Evolutionary conservation across 2,888 invertebrate genomes (phyloP).

Genomic region (Amphipyra berbera): DNA sequence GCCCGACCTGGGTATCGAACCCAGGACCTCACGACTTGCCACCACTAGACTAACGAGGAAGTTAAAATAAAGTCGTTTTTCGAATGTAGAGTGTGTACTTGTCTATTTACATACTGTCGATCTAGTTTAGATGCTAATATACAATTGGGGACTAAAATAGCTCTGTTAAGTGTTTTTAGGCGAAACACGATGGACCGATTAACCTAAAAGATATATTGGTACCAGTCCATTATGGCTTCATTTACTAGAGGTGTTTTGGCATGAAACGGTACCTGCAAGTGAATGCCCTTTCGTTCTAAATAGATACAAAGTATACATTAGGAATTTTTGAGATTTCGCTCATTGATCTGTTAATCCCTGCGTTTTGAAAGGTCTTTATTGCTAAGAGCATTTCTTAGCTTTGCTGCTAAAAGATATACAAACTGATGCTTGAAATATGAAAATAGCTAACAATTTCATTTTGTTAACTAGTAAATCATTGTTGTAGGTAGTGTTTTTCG

Average conservation of each 20-base stretch:
- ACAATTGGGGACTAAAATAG: conserved; percentile 13
- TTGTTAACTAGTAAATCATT: too few relatives aligned
- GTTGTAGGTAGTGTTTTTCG: too few relatives aligned
- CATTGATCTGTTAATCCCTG: conserved; percentile 41
- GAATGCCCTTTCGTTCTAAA: conserved; percentile 49
- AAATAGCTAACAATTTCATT: not conserved
- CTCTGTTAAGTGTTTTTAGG: conserved; percentile 6
- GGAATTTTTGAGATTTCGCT: conserved; percentile 32
- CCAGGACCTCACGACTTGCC: too few relatives aligned
- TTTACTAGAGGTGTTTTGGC: conserved; percentile 41
- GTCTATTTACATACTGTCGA: not conserved
- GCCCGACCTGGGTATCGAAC: too few relatives aligned
- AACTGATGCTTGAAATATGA: not conserved
- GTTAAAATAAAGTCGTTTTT: too few relatives aligned
- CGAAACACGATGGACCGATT: conserved; percentile 14
- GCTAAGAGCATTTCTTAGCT: conserved; percentile 19
- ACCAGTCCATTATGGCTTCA: conserved; percentile 22
- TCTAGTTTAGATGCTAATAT: conserved; percentile 5
- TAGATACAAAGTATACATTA: conserved; percentile 26
- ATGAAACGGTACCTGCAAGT: conserved; percentile 36
- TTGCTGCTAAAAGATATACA: conserved; percentile 15
- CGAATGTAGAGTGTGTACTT: not conserved
- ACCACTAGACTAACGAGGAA: too few relatives aligned
- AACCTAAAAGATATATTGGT: conserved; percentile 21
- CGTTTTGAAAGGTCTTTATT: conserved; percentile 34